A percentile compares a stretch with the other conserved stretches of the same genome.
phyloP scores from a whole-genome alignment of 1,140 invertebrate genomes.

The Amyelois transitella region DNA sequence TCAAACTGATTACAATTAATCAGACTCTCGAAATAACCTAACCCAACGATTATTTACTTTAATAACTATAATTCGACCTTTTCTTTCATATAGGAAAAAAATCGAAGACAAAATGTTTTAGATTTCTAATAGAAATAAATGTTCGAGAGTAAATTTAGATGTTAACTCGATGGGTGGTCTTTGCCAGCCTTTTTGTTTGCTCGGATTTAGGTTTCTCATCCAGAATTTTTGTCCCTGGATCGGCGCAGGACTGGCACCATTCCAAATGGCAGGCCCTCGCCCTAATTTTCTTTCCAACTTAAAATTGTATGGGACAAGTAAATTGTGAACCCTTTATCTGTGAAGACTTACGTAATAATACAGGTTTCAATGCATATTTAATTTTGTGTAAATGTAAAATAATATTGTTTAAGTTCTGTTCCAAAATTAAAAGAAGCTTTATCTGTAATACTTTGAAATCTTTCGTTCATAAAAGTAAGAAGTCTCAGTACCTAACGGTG shows the following conservation, averaged over 20 bases:
- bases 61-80: too few relatives aligned
- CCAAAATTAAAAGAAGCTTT: too few relatives aligned
- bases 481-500: too few relatives aligned
- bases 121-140: not conserved
- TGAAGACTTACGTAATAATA: not conserved
- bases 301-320: constrained; percentile 40
- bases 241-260: constrained; percentile 30
- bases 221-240: constrained; percentile 45
- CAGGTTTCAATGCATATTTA: too few relatives aligned
- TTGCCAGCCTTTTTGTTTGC: constrained; percentile 16
- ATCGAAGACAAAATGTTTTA: not conserved
- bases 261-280: constrained; percentile 46
- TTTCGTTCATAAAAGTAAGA: too few relatives aligned
- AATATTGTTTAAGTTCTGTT: too few relatives aligned
- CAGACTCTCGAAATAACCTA: too few relatives aligned
- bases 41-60: too few relatives aligned
- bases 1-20: too few relatives aligned
- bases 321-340: constrained; percentile 14
- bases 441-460: too few relatives aligned
- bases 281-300: constrained; percentile 49
- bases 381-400: too few relatives aligned
- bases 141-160: not conserved
- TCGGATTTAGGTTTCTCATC: constrained; percentile 40
- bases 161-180: not conserved
- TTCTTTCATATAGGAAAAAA: not conserved